A percentile compares a stretch with the other conserved stretches of the same genome.
Conservation (phyloP, 1,140 invertebrate genomes). For the Melitaea cinxia region DNA sequence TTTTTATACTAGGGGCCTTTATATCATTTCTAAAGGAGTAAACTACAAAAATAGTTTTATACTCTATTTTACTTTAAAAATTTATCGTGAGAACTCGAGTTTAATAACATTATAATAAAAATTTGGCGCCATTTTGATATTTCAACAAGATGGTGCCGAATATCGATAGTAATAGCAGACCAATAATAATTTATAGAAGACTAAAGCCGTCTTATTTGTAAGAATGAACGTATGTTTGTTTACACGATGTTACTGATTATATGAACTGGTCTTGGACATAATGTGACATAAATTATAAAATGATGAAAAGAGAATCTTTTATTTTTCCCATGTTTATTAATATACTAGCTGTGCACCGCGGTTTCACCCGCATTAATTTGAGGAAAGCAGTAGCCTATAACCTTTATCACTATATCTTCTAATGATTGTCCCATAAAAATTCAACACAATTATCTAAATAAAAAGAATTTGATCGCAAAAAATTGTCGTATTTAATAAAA, state of each 20-base stretch:
- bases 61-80: too few species aligned
- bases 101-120: background rate
- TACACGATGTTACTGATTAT: slow-evolving; percentile 57
- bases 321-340: slow-evolving; percentile 9
- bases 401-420: too few species aligned
- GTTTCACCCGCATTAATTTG: too few species aligned
- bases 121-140: background rate
- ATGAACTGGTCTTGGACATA: slow-evolving; percentile 59
- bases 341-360: too few species aligned
- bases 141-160: slow-evolving; percentile 11
- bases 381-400: too few species aligned
- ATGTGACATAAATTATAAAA: slow-evolving; percentile 71
- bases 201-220: slow-evolving; percentile 44
- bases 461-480: too few species aligned
- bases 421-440: too few species aligned
- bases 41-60: too few species aligned
- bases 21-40: too few species aligned
- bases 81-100: background rate
- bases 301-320: slow-evolving; percentile 12
- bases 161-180: slow-evolving; percentile 27
- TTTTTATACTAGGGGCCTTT: too few species aligned
- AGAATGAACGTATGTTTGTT: slow-evolving; percentile 61
- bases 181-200: slow-evolving; percentile 18
- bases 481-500: too few species aligned
- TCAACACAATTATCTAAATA: too few species aligned